Base-by-base conservation (phyloP, 2,888 invertebrate species). In the Hymenopus coronatus region DNA sequence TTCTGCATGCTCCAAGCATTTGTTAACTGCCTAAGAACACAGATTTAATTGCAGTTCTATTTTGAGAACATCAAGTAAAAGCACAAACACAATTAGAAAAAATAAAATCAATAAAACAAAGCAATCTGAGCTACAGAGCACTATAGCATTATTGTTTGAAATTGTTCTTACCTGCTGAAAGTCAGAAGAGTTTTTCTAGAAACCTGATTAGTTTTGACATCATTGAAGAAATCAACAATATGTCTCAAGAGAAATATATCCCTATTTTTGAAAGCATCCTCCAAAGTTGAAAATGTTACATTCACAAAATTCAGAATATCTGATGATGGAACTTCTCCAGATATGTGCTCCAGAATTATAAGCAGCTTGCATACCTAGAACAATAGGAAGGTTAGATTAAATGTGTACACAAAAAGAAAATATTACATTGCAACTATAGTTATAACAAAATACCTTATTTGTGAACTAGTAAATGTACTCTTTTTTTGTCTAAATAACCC, bases 191-290 rank as follows among this genome's bases (percentile, higher is more conserved):
- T 92, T 30, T 91, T 90, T 90, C 91, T 92, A 8, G 92, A 92
- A 88, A 92, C 92, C 81, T 92, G 92, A 88, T 93, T 93, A 88
- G 93, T 92, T 88, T 93, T 92, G 54, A 94, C 93, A 91, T 95
- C 95, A 30, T 94, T 92, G 91, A 94, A 95, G 91, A 95, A 95
- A 88, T 94, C 94, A 9, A 94, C 93, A 20, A 94, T 93, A 88
- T 95, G 95, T 89, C 94, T 91, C 83, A 95, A 91, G 27, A 94
- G 91, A 82, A 94, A 92, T 12, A 93, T 91, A 91, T 95, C 94
- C 87, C 93, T 92, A 46, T 92, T 92, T 89, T 92, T 92, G 89
- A 94, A 93, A 3, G 94, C 94, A 87, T 93, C 93, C 9, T 92
- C 92, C 27, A 95, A 92, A 46, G 94, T 94, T 28, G 92, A 93